Percentiles rank a stretch among this genome's conserved stretches.
phyloP scores from a whole-genome alignment of 2,113 vertebrate species.

The Dasyurus viverrinus region DNA sequence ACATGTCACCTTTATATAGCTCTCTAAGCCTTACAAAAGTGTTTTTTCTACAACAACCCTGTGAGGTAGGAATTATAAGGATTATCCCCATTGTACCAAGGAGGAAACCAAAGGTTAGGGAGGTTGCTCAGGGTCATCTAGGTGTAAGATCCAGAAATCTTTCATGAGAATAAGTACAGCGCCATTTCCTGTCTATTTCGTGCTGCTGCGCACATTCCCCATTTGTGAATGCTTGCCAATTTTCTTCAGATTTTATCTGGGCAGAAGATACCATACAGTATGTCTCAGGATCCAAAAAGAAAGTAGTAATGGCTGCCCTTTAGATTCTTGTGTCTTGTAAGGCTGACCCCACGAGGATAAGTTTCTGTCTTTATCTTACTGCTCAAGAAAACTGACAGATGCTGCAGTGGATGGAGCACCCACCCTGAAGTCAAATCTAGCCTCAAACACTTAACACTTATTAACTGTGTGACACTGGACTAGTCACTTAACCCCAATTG shows the following conservation, averaged over 20 bases:
- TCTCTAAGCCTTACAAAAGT: background rate
- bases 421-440: no score
- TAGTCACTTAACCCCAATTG: background rate
- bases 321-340: background rate
- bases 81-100: background rate
- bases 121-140: background rate
- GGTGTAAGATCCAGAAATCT: background rate
- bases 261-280: background rate
- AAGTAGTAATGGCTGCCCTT: background rate
- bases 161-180: background rate
- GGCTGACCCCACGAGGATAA: background rate
- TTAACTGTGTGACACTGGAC: no score
- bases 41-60: background rate
- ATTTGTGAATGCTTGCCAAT: background rate
- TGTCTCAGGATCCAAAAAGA: background rate
- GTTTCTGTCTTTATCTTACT: background rate
- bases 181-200: background rate
- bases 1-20: background rate
- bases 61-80: background rate
- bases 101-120: background rate
- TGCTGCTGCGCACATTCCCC: background rate
- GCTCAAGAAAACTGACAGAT: background rate
- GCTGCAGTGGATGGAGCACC: no score
- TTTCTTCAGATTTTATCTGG: background rate
- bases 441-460: no score